Evolutionary conservation across 1,140 invertebrate genomes (phyloP).

Genomic region (Melanaphis sacchari): DNA sequence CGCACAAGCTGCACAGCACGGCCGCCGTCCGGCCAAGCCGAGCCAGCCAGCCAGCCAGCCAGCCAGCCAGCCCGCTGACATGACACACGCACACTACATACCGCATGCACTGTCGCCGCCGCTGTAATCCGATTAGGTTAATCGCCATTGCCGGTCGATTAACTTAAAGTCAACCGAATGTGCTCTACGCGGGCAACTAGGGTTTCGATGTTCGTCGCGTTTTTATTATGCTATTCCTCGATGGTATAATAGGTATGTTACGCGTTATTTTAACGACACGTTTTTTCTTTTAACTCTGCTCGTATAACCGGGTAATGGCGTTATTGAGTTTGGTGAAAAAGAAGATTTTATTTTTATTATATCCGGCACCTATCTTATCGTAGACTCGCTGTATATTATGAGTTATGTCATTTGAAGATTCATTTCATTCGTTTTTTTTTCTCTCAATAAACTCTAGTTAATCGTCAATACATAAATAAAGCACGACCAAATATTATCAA

Average conservation of each 20-base stretch:
- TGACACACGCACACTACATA: not conserved
- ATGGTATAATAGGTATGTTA: not conserved
- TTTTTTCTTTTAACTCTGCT: not conserved
- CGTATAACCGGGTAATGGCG: not conserved
- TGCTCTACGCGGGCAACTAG: not conserved
- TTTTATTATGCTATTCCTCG: not conserved
- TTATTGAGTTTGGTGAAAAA: not conserved
- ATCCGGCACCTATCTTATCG: not conserved
- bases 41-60: not conserved
- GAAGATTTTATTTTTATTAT: not conserved
- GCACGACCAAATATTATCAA: not conserved
- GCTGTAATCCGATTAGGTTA: constrained; percentile 48
- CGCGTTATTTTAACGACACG: not conserved
- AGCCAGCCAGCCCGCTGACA: not conserved
- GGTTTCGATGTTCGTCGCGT: not conserved
- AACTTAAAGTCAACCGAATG: not conserved
- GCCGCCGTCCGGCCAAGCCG: not conserved
- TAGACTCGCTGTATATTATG: too few species aligned
- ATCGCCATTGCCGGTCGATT: constrained; percentile 45
- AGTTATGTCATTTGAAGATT: too few species aligned
- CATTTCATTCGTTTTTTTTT: not conserved
- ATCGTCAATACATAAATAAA: not conserved
- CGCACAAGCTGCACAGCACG: not conserved
- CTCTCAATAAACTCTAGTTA: not conserved
- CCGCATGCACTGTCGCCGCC: constrained; percentile 11